Conservation (phyloP, 2,797 vertebrate genomes). For the Rhabdomys pumilio region DNA sequence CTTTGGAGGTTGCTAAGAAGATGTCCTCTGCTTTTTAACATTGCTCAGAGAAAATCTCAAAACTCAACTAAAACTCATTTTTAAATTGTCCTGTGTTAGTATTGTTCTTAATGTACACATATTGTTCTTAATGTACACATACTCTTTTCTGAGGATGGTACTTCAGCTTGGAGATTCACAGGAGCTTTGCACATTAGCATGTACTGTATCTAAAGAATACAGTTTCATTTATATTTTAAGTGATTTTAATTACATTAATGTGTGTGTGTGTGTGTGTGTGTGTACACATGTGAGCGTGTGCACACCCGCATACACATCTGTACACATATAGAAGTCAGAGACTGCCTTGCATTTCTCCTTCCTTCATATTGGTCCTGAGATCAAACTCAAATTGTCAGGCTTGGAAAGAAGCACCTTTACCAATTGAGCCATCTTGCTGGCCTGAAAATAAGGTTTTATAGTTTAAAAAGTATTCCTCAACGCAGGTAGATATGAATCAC, state of each 20-base stretch:
- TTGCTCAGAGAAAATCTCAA: not conserved
- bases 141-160: not conserved
- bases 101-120: not conserved
- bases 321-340: not conserved
- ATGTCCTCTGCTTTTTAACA: not conserved
- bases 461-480: not conserved
- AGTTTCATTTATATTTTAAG: not conserved
- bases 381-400: not conserved
- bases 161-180: not conserved
- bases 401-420: not conserved
- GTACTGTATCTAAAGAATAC: not conserved
- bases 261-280: not conserved
- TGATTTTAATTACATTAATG: not conserved
- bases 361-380: not conserved
- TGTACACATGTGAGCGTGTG: not conserved
- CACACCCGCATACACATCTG: not conserved
- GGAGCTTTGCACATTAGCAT: not conserved
- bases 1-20: not conserved
- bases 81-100: not conserved
- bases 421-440: not conserved
- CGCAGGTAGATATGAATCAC: not conserved
- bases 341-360: not conserved
- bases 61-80: not conserved
- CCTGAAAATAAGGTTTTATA: not conserved
- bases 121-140: no score